Evolutionary conservation across 2,888 invertebrate species (phyloP).

Genomic region (Embidobia sp.): DNA sequence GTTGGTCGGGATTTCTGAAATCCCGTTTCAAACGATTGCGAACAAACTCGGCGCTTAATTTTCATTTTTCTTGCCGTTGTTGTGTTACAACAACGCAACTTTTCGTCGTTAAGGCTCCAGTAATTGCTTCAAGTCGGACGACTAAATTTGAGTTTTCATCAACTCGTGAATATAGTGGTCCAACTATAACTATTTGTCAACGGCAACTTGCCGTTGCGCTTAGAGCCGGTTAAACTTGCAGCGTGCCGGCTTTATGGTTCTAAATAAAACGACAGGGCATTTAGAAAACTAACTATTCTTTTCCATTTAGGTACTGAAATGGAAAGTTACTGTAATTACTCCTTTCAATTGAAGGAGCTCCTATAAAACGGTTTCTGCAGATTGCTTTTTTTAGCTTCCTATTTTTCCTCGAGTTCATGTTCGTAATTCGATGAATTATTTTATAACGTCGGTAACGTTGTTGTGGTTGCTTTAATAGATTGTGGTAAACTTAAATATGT

Average conservation of each 20-base stretch:
- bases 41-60: too few relatives aligned
- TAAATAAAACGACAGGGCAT: background rate
- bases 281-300: conserved; percentile 4
- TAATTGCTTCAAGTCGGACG: too few relatives aligned
- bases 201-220: background rate
- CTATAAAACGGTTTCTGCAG: background rate
- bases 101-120: too few relatives aligned
- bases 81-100: too few relatives aligned
- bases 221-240: background rate
- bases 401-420: background rate
- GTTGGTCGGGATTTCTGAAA: too few relatives aligned
- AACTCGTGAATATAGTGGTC: too few relatives aligned
- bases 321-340: conserved; percentile 21
- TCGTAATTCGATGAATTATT: background rate
- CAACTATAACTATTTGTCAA: background rate
- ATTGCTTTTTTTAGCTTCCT: conserved; percentile 12
- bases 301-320: conserved; percentile 8
- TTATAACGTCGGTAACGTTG: background rate
- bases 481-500: too few relatives aligned
- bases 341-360: conserved; percentile 11
- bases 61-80: too few relatives aligned
- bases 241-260: background rate
- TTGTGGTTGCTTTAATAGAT: background rate
- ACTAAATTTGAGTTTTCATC: too few relatives aligned
- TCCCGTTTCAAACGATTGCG: too few relatives aligned